phyloP scores from a whole-genome alignment of 2,797 vertebrate genomes.

The Pempheris klunzingeri region DNA sequence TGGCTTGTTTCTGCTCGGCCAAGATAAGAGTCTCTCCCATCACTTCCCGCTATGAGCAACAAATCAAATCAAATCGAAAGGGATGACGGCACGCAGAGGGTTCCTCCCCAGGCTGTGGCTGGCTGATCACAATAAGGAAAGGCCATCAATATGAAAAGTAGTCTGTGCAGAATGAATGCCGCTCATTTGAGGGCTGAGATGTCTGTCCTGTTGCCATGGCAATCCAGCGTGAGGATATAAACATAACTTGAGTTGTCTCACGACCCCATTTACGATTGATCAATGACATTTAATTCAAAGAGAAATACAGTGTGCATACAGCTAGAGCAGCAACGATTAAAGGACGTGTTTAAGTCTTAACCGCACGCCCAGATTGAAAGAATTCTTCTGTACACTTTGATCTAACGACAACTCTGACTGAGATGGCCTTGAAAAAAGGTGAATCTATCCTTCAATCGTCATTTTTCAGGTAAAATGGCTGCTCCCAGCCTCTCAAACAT shows the following conservation, averaged over 20 bases:
- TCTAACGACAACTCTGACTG: background rate
- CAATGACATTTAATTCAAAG: conserved; percentile 33
- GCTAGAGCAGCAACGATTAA: background rate
- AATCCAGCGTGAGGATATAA: conserved; percentile 51
- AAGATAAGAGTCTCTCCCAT: conserved; percentile 84
- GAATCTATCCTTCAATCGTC: background rate
- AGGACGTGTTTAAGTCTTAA: background rate
- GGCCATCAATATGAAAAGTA: conserved; percentile 76
- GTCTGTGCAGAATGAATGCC: conserved; percentile 67
- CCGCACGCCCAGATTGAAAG: rapidly evolving
- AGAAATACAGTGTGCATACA: conserved; percentile 8
- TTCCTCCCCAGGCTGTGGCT: conserved; percentile 76
- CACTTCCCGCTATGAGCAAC: conserved; percentile 75
- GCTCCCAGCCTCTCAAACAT: background rate
- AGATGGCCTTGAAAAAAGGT: background rate
- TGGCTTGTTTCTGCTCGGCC: conserved; percentile 84
- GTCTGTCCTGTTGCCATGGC: conserved; percentile 68
- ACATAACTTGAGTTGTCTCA: conserved; percentile 45
- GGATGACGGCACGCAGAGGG: conserved; percentile 70
- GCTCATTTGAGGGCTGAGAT: conserved; percentile 62
- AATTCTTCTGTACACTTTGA: background rate
- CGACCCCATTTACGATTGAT: conserved; percentile 47
- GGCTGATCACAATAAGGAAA: conserved; percentile 75
- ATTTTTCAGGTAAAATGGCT: background rate
- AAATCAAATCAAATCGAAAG: conserved; percentile 83